A percentile compares a stretch with the other conserved stretches of the same genome.
These are phyloP conservation scores for Urechis unicinctus DNA, from an alignment of 2,888 invertebrate genomes.

Conservation along the genomic window DNA sequence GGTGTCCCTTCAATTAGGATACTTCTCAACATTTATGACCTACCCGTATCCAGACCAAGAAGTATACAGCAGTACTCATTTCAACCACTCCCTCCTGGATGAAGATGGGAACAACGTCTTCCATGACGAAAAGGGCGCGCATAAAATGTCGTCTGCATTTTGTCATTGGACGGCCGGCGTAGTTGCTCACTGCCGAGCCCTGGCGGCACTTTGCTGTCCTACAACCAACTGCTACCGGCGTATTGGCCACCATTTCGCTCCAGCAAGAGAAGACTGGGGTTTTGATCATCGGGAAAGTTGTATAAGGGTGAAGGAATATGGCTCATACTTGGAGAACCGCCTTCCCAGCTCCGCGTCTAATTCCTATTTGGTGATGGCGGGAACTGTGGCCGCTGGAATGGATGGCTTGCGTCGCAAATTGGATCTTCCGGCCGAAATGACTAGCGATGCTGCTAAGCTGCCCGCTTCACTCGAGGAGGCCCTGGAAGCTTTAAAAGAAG, in stretches of 20 bases:
- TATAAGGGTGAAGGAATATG: slow-evolving; percentile 8
- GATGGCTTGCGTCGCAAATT: slow-evolving; percentile 17
- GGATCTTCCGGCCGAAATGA: slow-evolving; percentile 1
- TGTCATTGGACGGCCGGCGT: slow-evolving; percentile 18
- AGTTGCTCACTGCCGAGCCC: slow-evolving; percentile 13
- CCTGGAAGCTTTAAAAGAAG: slow-evolving; percentile 11
- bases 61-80: slow-evolving; percentile 13
- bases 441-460: neutral
- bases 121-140: slow-evolving; percentile 3
- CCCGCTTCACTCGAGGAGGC: slow-evolving; percentile 13
- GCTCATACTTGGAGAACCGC: slow-evolving; percentile 18
- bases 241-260: slow-evolving; percentile 4
- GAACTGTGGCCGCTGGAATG: slow-evolving; percentile 20
- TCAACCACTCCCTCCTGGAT: slow-evolving; percentile 19
- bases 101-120: slow-evolving; percentile 6
- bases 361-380: slow-evolving; percentile 20
- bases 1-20: slow-evolving; percentile 6
- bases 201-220: slow-evolving; percentile 15
- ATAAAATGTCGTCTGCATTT: slow-evolving; percentile 8
- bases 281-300: slow-evolving; percentile 5
- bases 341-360: slow-evolving; percentile 13
- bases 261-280: slow-evolving; percentile 12
- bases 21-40: slow-evolving; percentile 18
- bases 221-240: slow-evolving; percentile 20
- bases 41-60: slow-evolving; percentile 3